Evolutionary conservation across 2,888 invertebrate species (phyloP).

Genomic region (Bugulina stolonifera): DNA sequence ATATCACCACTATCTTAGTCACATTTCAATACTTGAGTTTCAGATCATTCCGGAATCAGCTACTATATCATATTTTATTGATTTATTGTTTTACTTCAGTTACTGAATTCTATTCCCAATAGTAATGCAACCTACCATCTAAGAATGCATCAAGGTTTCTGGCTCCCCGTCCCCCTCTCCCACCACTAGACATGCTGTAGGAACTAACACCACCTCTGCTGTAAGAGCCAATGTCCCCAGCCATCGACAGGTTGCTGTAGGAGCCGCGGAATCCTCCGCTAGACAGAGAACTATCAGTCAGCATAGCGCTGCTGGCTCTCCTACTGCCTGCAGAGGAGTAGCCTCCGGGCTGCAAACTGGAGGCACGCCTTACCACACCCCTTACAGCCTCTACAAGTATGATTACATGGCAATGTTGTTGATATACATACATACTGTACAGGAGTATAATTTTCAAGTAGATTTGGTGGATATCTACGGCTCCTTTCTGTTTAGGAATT

Average conservation of each 20-base stretch:
- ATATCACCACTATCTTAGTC: no score
- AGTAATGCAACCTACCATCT: neutral
- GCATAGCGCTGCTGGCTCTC: neutral
- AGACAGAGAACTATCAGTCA: neutral
- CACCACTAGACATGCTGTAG: neutral
- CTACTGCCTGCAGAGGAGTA: neutral
- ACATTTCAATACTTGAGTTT: no score
- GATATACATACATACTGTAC: no score
- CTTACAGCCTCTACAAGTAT: neutral
- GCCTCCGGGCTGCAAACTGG: neutral
- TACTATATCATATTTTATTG: no score
- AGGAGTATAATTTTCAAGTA: no score
- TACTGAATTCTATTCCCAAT: neutral
- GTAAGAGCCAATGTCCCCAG: no score
- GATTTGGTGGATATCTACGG: no score
- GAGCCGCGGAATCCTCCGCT: neutral
- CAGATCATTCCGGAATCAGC: no score
- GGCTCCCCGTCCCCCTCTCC: neutral
- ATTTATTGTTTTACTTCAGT: no score
- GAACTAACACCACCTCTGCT: neutral
- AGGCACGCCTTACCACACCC: neutral
- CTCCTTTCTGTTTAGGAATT: no score
- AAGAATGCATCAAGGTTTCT: neutral
- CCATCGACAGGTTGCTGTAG: neutral
- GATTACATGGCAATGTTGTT: no score